Conservation (phyloP, 2,888 invertebrate species). For the Sinodicranocentrus sp. region DNA sequence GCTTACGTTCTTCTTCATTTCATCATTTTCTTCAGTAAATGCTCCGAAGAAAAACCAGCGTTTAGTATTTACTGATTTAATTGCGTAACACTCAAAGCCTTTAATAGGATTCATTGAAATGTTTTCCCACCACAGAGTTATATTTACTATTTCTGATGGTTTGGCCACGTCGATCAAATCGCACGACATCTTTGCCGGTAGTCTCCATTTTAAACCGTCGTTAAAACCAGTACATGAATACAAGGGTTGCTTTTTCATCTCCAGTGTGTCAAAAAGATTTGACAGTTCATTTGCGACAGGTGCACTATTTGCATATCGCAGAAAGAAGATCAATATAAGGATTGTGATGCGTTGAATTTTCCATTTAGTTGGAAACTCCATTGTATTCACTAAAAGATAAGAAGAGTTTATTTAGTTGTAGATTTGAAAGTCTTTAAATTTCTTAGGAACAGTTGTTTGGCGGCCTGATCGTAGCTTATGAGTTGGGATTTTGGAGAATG, state of each 20-base stretch:
- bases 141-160: neutral
- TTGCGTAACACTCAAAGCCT: conserved; percentile 3
- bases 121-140: neutral
- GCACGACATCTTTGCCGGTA: conserved; percentile 10
- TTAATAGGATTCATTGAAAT: neutral
- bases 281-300: neutral
- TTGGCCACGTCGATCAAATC: neutral
- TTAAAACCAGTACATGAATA: neutral
- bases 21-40: neutral
- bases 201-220: neutral
- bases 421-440: neutral
- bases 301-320: neutral
- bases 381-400: neutral
- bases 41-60: conserved; percentile 10
- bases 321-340: neutral
- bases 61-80: neutral
- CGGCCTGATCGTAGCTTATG: too few relatives aligned
- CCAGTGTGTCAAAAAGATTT: neutral
- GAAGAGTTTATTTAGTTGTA: neutral
- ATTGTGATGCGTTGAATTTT: neutral
- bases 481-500: neutral
- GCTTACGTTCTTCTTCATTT: neutral
- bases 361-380: neutral
- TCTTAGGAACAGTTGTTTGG: neutral
- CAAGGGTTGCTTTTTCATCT: neutral